Base-by-base conservation (phyloP, 2,113 vertebrate species). In the Neofelis nebulosa region DNA sequence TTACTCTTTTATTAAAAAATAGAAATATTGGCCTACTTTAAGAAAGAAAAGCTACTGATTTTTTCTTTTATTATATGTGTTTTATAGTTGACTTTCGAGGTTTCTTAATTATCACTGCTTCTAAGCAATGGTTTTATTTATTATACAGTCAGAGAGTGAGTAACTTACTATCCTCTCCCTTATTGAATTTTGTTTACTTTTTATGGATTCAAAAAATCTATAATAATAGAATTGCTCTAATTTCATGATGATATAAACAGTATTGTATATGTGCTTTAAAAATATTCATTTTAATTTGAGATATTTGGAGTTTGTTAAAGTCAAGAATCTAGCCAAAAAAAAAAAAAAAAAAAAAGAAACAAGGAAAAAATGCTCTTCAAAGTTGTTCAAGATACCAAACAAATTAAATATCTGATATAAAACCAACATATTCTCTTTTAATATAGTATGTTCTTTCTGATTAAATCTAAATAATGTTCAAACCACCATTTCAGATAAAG, bases 351-450 rank as follows among this genome's bases (percentile, higher is more conserved):
- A 85, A 61, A 52, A 92, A 76, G 23, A 1, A 74, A 61, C 73
- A 73, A 85, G 57, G 3, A 76, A 94, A 61, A 38, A 2, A 50
- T 89, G 16, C 5, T 25, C 74, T 50, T 93, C 45, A 85, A 81
- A 93, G 33, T 11, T 95, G 8, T 69, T 73, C 21, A 94, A 86
- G 12, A 94, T 76, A 4, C 4, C 41, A 73, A 84, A 10, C 41
- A 86, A 90, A 89, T 78, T 66, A 74, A 91, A 97, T 78, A 29
- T 9, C 15, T 88, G 68, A 69, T 92, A 92, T 92, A 88, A 96
- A 93, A 86, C 10, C 36, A 85, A 81, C 9, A 48, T 0, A 36
- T 74, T 89, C 12, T 65, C 3, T 79, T 95, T 83, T 23, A 92
- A 27, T 82, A 65, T 71, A 91, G 1, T 36, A 41, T 92, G n/a